Conservation (phyloP, 2,113 vertebrate species). For the human (Homo sapiens) region DNA sequence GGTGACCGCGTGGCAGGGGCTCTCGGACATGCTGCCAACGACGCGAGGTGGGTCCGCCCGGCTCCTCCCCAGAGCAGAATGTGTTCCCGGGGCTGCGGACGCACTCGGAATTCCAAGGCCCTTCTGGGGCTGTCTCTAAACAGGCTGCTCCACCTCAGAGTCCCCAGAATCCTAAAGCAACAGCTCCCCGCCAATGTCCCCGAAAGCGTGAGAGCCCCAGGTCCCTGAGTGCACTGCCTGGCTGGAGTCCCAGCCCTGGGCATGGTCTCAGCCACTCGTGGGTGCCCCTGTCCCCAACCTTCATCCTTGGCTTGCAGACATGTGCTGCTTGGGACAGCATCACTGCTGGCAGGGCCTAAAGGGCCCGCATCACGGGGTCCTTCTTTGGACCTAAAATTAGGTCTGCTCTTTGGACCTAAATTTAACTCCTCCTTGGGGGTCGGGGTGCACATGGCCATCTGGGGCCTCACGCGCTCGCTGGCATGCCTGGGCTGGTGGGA, state of each 20-base stretch:
- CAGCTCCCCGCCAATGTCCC: not conserved
- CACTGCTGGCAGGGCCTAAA: accelerated
- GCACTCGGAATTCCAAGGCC: accelerated
- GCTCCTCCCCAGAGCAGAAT: not conserved
- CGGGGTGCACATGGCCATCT: not conserved
- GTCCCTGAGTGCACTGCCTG: not conserved
- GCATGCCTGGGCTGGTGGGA: not conserved
- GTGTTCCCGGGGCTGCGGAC: accelerated
- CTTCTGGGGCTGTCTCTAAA: not conserved
- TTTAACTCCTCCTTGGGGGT: accelerated
- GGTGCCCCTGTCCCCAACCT: not conserved
- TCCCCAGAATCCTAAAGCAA: accelerated
- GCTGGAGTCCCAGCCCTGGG: not conserved
- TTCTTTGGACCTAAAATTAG: no score
- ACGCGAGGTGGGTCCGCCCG: conserved; percentile 91
- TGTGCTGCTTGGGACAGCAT: not conserved
- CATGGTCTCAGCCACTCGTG: accelerated
- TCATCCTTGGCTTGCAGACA: not conserved
- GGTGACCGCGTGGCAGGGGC: conserved; percentile 98
- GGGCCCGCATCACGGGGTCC: not conserved
- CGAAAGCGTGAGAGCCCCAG: not conserved
- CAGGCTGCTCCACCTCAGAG: accelerated
- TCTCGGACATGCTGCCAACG: conserved; percentile 98
- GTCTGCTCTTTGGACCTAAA: not conserved
- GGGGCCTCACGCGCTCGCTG: accelerated